Base-by-base conservation (phyloP, 2,797 vertebrate genomes). In the Gymnoscopelus braueri region DNA sequence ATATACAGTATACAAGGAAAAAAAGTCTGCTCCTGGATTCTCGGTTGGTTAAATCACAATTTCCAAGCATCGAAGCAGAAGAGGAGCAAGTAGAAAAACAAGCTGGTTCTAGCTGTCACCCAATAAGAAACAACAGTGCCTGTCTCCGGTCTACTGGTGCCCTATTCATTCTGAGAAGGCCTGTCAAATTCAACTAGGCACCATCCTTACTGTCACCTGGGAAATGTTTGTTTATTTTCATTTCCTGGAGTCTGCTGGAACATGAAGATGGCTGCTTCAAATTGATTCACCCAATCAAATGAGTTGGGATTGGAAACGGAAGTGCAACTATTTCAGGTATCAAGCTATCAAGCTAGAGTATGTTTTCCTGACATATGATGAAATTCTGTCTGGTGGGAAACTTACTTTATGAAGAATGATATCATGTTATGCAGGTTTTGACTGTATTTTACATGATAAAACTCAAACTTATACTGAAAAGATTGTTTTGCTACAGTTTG, bases 181-280 rank as follows among this genome's bases (percentile, higher is more conserved):
- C 78, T 24, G 15, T 39, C 59, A 60, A 78, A 69, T 77, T 87
- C 78, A 66, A 77, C 72, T 47, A 72, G 69, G 66, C 78, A 86
- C 78, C 62, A 85, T 44, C 80, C 83, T 83, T 75, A 84, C 72
- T 92, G 91, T 92, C 89, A 88, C 90, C 88, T 89, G 88, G 73
- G 91, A 92, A 92, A 80, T 89, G 86, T 89, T 90, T 92, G 91
- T 93, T 90, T 91, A 90, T 90, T 83, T 82, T 84, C 79, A 72
- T 80, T 82, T 71, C 59, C 73, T 75, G 78, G 84, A 72, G 74
- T 82, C 77, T 64, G 74, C 71, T 57, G 85, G 61, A 82, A 84
- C 83, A 81, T 60, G 75, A 71, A 75, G 85, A 87, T 84, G 84
- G 74, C 88, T 79, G 85, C 63, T 71, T 83, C 65, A 89, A 89